Evolutionary conservation across 2,113 vertebrate genomes (phyloP).

Genomic region (Rallus limicola): DNA sequence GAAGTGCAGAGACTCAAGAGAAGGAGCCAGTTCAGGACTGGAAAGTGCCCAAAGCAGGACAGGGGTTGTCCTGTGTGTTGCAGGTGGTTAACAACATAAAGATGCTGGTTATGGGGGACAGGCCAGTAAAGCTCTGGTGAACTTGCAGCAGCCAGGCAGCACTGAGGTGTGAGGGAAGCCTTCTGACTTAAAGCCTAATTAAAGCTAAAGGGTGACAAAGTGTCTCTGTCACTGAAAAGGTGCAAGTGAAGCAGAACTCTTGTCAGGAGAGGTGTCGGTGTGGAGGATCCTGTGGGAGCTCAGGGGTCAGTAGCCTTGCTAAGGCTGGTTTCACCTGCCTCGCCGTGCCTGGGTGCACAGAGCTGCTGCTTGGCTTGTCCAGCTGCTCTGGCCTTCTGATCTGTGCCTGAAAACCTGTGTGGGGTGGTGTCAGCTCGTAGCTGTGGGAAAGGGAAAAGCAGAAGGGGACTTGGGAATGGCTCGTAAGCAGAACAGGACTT

Average conservation of each 20-base stretch:
- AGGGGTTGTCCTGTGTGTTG: too few relatives aligned
- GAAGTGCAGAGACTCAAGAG: fast-evolving
- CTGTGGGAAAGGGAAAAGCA: background rate
- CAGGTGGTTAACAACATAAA: background rate
- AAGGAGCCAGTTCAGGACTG: fast-evolving
- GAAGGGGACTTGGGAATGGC: background rate
- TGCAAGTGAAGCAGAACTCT: too few relatives aligned
- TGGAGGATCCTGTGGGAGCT: fast-evolving
- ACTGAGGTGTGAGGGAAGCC: background rate
- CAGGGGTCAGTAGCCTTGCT: fast-evolving
- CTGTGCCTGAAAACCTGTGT: background rate
- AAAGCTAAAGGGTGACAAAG: background rate
- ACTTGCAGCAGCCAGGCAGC: background rate
- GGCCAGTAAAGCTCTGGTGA: background rate
- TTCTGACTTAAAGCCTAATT: background rate
- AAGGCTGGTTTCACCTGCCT: background rate
- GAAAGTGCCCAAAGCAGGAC: fast-evolving
- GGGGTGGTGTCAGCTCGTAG: background rate
- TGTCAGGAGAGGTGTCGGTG: background rate
- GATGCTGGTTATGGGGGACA: fast-evolving
- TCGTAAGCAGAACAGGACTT: fast-evolving
- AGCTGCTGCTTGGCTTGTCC: fast-evolving
- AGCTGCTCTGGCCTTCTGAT: background rate
- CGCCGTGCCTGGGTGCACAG: background rate
- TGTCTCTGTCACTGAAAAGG: fast-evolving